These are phyloP conservation scores for Zaprionus bogoriensis DNA, from an alignment of 2,888 invertebrate genomes.

Conservation along the genomic window DNA sequence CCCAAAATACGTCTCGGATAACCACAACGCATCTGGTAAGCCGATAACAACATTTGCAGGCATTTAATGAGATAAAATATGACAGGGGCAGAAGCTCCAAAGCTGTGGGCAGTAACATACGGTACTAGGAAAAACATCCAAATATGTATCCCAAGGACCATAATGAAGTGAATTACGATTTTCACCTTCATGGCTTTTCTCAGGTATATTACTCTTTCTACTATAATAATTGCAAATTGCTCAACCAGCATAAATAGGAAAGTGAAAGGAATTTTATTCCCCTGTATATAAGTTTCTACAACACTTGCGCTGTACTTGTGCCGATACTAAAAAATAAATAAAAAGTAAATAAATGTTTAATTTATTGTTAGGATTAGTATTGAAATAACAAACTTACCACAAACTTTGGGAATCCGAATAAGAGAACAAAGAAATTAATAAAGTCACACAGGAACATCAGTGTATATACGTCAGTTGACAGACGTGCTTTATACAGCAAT, in stretches of 20 bases:
- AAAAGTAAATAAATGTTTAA: neutral
- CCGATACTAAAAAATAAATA: conserved; percentile 80
- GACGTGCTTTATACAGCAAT: conserved; percentile 70
- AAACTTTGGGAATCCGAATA: conserved; percentile 97
- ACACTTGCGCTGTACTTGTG: conserved; percentile 92
- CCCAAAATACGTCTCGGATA: conserved; percentile 98
- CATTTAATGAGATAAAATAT: conserved; percentile 99
- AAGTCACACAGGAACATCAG: conserved; percentile 99
- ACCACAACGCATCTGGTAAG: conserved; percentile 98
- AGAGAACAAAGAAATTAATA: conserved; percentile 96
- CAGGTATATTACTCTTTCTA: conserved; percentile 96
- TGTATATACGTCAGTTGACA: conserved; percentile 89
- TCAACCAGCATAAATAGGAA: conserved; percentile 97
- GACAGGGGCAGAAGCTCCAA: conserved; percentile 88
- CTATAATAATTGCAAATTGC: conserved; percentile 95
- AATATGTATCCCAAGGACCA: conserved; percentile 94
- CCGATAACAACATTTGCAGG: conserved; percentile 95
- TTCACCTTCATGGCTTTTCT: conserved; percentile 95
- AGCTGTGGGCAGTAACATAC: conserved; percentile 90
- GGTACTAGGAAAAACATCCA: conserved; percentile 99
- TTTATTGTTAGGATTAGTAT: neutral
- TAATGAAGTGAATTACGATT: conserved; percentile 93
- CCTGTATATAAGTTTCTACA: conserved; percentile 93
- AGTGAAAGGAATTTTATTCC: conserved; percentile 96
- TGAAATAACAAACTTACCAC: conserved; percentile 87